These are phyloP conservation scores for Ormyrus pomaceus DNA, from an alignment of 2,888 invertebrate species.

Conservation along the genomic window DNA sequence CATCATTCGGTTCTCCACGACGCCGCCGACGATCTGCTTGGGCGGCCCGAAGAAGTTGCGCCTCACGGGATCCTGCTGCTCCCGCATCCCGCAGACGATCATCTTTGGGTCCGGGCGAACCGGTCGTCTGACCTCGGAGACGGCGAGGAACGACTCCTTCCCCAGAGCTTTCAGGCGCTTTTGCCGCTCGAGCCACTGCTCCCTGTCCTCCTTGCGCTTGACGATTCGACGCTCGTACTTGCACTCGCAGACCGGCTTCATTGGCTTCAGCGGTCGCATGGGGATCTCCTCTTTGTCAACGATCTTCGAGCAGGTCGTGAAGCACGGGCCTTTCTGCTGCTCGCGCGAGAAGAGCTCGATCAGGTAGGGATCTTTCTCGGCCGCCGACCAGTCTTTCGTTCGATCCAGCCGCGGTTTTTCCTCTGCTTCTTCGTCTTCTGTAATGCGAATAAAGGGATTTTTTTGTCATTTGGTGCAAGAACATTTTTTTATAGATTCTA, in stretches of 20 bases:
- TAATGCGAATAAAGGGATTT: no score
- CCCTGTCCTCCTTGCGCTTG: slow-evolving; percentile 63
- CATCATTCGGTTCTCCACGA: no score
- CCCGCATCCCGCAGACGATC: no score
- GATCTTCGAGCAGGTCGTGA: slow-evolving; percentile 61
- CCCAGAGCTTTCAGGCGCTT: slow-evolving; percentile 57
- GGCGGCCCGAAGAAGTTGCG: no score
- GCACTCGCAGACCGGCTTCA: slow-evolving; percentile 70
- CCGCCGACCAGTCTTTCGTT: slow-evolving; percentile 53
- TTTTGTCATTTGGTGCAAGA: no score
- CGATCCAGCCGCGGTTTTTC: neutral
- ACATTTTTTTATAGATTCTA: no score
- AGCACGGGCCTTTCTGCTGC: slow-evolving; percentile 62
- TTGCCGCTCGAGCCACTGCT: slow-evolving; percentile 62
- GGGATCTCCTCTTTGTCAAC: neutral
- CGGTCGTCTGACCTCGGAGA: slow-evolving; percentile 2
- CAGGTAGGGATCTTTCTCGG: slow-evolving; percentile 62
- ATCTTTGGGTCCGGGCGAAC: no score
- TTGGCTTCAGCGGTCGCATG: slow-evolving; percentile 58
- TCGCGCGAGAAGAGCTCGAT: slow-evolving; percentile 62
- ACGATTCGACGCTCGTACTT: slow-evolving; percentile 67
- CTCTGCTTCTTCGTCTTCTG: neutral
- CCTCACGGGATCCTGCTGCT: no score
- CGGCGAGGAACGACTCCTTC: slow-evolving; percentile 28
- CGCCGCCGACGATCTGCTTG: no score